Conservation (phyloP, 2,113 vertebrate genomes). For the Pachypanchax playfairii region DNA sequence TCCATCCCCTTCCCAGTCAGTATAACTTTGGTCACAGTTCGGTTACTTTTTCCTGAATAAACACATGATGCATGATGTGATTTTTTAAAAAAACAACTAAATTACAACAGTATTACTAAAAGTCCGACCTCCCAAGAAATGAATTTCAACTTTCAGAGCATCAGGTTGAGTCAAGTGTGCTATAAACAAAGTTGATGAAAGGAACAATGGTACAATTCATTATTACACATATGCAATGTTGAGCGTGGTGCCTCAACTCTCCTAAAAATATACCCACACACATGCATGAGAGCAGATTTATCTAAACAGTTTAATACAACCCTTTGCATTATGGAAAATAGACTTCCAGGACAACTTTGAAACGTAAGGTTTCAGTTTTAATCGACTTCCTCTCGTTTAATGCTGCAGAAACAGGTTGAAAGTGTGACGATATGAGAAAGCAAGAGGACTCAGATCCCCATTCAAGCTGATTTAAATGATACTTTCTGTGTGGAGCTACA, state of each 20-base stretch:
- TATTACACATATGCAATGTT: slow-evolving; percentile 6
- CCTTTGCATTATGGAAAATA: slow-evolving; percentile 62
- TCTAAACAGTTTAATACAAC: slow-evolving; percentile 64
- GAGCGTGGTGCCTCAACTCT: background rate
- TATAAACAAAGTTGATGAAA: slow-evolving; percentile 64
- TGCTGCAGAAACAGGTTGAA: slow-evolving; percentile 67
- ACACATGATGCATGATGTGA: slow-evolving; percentile 4
- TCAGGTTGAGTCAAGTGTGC: slow-evolving; percentile 30
- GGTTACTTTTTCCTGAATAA: slow-evolving; percentile 21
- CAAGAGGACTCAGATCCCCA: slow-evolving; percentile 22
- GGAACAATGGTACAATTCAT: slow-evolving; percentile 63
- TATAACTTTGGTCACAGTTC: no score
- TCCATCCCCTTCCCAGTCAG: no score
- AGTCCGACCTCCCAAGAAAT: slow-evolving; percentile 29
- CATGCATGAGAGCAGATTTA: slow-evolving; percentile 20
- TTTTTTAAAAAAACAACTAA: slow-evolving; percentile 34
- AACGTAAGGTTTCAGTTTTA: slow-evolving; percentile 80
- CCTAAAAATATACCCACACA: slow-evolving; percentile 8
- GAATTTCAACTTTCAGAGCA: slow-evolving; percentile 25
- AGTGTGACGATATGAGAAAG: slow-evolving; percentile 46
- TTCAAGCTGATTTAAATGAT: slow-evolving; percentile 65
- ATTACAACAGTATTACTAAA: slow-evolving; percentile 51
- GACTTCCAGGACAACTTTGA: slow-evolving; percentile 77
- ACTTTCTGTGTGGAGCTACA: slow-evolving; percentile 56
- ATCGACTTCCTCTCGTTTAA: slow-evolving; percentile 57